Conservation (phyloP, 2,888 invertebrate genomes). For the Aplocera efformata region DNA sequence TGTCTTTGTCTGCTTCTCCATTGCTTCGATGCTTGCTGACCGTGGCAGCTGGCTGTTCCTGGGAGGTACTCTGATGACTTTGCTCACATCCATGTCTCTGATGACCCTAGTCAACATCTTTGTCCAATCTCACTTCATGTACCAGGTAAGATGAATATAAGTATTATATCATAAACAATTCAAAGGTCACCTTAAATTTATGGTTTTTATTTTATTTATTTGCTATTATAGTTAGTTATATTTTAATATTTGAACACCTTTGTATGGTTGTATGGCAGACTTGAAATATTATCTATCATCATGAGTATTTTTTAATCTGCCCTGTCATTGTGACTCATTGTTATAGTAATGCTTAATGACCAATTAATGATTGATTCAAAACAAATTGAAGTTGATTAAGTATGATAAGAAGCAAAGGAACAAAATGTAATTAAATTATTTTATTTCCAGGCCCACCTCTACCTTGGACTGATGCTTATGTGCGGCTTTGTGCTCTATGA, state of each 20-base stretch:
- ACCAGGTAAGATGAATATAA: conserved; percentile 81
- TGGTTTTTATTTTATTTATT: too few relatives aligned
- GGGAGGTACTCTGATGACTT: conserved; percentile 92
- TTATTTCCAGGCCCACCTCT: conserved; percentile 85
- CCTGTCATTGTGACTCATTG: too few relatives aligned
- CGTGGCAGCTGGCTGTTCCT: conserved; percentile 94
- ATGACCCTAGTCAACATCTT: conserved; percentile 92
- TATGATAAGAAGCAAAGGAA: too few relatives aligned
- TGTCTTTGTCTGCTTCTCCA: conserved; percentile 94
- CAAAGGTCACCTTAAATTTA: too few relatives aligned
- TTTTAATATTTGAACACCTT: not conserved
- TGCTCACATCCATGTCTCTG: conserved; percentile 88
- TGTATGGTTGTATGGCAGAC: too few relatives aligned
- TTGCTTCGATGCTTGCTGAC: conserved; percentile 92
- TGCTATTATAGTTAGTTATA: not conserved
- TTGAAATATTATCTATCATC: too few relatives aligned
- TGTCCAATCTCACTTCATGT: conserved; percentile 89
- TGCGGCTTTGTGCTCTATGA: conserved; percentile 98
- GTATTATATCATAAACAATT: not conserved
- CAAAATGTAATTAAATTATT: too few relatives aligned
- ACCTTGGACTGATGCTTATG: conserved; percentile 93
- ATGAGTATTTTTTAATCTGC: too few relatives aligned
- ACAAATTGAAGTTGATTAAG: too few relatives aligned
- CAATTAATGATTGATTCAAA: too few relatives aligned
- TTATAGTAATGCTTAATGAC: too few relatives aligned